These are phyloP conservation scores for Regulus satrapa DNA, from an alignment of 2,113 vertebrate species.

Conservation along the genomic window DNA sequence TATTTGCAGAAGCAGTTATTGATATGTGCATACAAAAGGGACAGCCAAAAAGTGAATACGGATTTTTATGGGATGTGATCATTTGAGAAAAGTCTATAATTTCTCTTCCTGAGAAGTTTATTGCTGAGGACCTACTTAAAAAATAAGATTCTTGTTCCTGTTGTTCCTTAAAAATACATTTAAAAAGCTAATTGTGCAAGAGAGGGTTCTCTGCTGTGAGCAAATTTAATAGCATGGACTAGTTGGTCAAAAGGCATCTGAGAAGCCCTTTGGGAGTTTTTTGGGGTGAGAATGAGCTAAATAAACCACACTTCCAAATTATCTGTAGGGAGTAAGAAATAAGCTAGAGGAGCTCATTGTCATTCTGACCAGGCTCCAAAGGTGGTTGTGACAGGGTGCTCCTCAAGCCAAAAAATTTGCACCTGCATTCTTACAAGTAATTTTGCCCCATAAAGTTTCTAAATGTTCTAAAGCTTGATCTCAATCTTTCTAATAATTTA, in stretches of 20 bases:
- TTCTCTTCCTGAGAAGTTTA: neutral
- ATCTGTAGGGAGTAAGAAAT: neutral
- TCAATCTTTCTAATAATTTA: neutral
- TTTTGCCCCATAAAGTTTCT: neutral
- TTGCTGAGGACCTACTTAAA: neutral
- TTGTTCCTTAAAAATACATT: neutral
- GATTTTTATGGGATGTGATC: neutral
- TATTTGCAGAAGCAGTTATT: neutral
- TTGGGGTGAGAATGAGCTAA: neutral
- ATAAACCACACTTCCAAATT: neutral
- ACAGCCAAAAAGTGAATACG: neutral
- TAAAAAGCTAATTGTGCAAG: neutral
- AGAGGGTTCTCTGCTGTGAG: neutral
- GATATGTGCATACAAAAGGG: neutral
- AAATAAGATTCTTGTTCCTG: neutral
- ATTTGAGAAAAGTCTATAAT: neutral
- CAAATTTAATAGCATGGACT: neutral
- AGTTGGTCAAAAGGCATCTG: neutral
- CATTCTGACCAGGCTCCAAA: neutral
- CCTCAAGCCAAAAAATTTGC: neutral
- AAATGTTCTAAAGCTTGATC: neutral
- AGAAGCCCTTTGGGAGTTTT: neutral
- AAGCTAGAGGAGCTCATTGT: neutral
- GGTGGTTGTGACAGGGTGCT: neutral
- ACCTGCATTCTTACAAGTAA: neutral